Conservation (phyloP, 2,113 vertebrate genomes). For the Coptodon bakossiorum region DNA sequence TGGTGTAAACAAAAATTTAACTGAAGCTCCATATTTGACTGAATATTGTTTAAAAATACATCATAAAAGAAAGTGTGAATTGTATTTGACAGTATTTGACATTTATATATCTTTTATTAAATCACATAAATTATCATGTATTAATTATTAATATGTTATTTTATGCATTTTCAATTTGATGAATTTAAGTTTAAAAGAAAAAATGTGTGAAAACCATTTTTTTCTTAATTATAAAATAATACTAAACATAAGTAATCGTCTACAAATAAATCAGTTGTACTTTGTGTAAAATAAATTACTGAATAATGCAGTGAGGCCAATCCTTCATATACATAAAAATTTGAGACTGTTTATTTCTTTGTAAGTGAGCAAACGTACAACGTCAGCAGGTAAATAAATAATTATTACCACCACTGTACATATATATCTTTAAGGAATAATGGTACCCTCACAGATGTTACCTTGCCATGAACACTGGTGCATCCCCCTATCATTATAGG, state of each 20-base stretch:
- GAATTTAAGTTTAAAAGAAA: background rate
- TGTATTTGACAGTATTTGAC: background rate
- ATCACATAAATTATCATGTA: background rate
- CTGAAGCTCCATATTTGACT: background rate
- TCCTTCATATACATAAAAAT: background rate
- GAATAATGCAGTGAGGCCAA: background rate
- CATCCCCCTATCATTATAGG: background rate
- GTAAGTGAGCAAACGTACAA: background rate
- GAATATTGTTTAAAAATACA: background rate
- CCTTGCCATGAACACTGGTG: background rate
- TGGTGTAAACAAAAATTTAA: background rate
- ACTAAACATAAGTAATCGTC: background rate
- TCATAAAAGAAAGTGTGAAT: background rate
- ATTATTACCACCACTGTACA: background rate
- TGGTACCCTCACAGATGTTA: background rate
- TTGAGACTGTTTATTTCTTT: background rate
- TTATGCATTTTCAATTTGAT: background rate
- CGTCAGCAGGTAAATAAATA: background rate
- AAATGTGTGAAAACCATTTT: background rate
- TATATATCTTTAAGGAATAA: background rate
- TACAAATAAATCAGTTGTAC: background rate
- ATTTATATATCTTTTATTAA: background rate
- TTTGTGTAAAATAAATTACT: background rate
- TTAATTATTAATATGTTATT: background rate
- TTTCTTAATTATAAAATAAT: background rate